phyloP scores from a whole-genome alignment of 1,140 invertebrate genomes.

The Cepaea nemoralis region DNA sequence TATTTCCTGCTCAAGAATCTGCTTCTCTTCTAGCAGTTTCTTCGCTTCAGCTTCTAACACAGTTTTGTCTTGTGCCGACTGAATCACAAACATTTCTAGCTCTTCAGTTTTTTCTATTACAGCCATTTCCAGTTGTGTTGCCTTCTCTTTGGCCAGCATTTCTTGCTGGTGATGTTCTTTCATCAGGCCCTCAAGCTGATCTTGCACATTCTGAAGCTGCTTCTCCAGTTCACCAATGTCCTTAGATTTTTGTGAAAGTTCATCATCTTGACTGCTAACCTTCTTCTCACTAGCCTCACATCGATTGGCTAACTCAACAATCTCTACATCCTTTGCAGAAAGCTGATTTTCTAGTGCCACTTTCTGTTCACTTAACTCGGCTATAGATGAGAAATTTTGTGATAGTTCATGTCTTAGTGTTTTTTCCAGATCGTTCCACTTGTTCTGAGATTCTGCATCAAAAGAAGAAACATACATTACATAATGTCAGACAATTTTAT shows the following conservation, averaged over 20 bases:
- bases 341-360: not conserved
- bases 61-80: not conserved
- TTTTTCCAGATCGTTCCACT: not conserved
- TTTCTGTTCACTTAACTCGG: not conserved
- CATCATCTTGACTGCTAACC: not conserved
- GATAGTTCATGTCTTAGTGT: not conserved
- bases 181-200: not conserved
- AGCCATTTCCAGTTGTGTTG: not conserved
- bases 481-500: no score
- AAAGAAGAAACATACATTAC: no score
- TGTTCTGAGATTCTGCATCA: not conserved
- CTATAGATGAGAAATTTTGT: not conserved
- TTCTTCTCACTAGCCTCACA: not conserved
- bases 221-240: not conserved
- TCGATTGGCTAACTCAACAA: not conserved
- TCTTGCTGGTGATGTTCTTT: not conserved
- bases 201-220: not conserved
- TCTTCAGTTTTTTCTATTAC: not conserved
- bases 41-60: not conserved
- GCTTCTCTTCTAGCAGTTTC: not conserved
- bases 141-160: not conserved
- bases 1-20: not conserved
- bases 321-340: not conserved
- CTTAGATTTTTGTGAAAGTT: not conserved
- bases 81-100: not conserved